Evolutionary conservation across 2,888 invertebrate species (phyloP).

Genomic region (Lithophane leautieri): DNA sequence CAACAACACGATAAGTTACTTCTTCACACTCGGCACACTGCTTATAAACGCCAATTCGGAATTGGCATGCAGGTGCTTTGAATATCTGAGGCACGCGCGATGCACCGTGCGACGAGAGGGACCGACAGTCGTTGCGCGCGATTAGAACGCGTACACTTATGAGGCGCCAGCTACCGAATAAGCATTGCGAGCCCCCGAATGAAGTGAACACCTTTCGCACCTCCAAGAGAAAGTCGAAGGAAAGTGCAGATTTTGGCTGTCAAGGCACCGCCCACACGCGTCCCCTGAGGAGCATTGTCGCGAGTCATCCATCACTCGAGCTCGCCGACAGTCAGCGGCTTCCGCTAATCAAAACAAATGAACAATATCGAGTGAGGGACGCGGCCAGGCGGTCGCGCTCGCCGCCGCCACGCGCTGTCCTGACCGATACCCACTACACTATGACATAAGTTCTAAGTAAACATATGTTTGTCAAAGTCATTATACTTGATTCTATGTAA

Average conservation of each 20-base stretch:
- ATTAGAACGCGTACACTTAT: constrained; percentile 89
- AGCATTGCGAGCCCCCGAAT: constrained; percentile 87
- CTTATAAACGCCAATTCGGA: constrained; percentile 82
- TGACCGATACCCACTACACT: background rate
- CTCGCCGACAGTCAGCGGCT: constrained; percentile 72
- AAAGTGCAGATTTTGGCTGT: constrained; percentile 90
- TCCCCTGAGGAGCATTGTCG: constrained; percentile 87
- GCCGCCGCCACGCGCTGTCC: constrained; percentile 20
- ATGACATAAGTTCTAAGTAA: constrained; percentile 14
- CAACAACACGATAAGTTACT: constrained; percentile 71
- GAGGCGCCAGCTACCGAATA: constrained; percentile 89
- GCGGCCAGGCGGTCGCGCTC: constrained; percentile 45
- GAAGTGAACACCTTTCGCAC: constrained; percentile 89
- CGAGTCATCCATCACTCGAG: constrained; percentile 86
- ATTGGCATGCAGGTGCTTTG: constrained; percentile 88
- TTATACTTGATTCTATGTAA: background rate
- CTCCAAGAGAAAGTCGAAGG: constrained; percentile 90
- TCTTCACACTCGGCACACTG: constrained; percentile 71
- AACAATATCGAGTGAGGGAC: constrained; percentile 73
- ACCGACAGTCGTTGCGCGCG: constrained; percentile 75
- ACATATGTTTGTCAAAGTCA: background rate
- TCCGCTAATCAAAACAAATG: constrained; percentile 81
- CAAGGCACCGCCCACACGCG: constrained; percentile 88
- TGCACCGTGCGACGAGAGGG: constrained; percentile 76
- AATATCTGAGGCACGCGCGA: constrained; percentile 83